Evolutionary conservation across 2,797 vertebrate genomes (phyloP), one percentile per base, ranked within the genome.

Genomic region (Hypotaenidia okinawae): DNA sequence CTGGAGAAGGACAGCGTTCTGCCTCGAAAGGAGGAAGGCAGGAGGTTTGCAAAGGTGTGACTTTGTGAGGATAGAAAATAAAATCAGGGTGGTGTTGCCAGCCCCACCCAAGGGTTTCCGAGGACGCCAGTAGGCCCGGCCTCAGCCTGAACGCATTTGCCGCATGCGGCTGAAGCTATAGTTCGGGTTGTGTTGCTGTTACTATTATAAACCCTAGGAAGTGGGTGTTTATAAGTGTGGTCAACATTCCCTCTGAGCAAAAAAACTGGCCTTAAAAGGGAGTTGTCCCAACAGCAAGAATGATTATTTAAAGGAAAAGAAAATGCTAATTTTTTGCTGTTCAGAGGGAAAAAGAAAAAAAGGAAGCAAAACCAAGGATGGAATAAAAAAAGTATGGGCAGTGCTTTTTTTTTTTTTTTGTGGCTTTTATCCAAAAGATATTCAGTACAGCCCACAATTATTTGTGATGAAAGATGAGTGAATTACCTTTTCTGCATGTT

Each of bases 181-280:
- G 75, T 77, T 95, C 94, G 95, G 95, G 90, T 94, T 95, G 89
- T 93, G 86, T 73, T 95, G 81, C 93, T 87, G 91, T 96, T 96
- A 32, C 96, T 95, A 94, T 96, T 97, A 91, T 92, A 95, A 97
- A 95, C 76, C 84, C 72, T 84, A 94, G 96, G 95, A 97, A 95
- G 90, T 96, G 93, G 92, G 94, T 96, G 93, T 97, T 97, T 95
- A 90, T 94, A 96, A 95, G 76, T 91, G 90, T 89, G 95, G 95
- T 95, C 93, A 95, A 90, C 88, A 91, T 94, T 95, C 92, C 30
- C 95, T 85, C 86, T 89, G 93, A 95, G 95, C 77, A 91, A 84
- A 96, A 96, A 94, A 95, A 82, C 27, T 94, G 90, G 81, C 96
- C 96, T 94, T 97, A 96, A 96, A 95, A 96, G 91, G 93, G 93